Conservation (phyloP, 2,113 vertebrate species). For the Ceuthmochares aereus region DNA sequence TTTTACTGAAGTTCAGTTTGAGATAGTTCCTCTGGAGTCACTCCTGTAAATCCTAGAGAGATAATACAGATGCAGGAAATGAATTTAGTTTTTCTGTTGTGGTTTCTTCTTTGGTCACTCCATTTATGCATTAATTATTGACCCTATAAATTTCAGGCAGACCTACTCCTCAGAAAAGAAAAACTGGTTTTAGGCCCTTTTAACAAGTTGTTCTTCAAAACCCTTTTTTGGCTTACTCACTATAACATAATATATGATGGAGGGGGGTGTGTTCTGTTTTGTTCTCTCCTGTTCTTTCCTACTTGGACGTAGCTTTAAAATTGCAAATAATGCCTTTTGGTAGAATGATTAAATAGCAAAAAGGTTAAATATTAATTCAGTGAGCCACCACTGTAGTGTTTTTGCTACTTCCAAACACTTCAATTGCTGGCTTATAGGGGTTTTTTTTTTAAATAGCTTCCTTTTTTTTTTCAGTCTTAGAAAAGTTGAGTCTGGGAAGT, state of each 20-base stretch:
- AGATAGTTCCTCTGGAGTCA: not conserved
- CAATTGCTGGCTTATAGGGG: not conserved
- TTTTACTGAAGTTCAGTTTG: not conserved
- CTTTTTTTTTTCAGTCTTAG: not conserved
- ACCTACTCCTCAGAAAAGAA: not conserved
- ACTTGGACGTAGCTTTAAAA: not conserved
- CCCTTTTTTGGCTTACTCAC: not conserved
- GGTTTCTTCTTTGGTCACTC: not conserved
- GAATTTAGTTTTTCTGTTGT: not conserved
- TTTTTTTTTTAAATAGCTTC: not conserved
- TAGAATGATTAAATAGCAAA: not conserved
- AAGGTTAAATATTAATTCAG: not conserved
- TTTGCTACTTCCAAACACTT: not conserved
- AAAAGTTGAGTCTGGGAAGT: not conserved
- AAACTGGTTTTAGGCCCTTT: not conserved
- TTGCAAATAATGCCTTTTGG: not conserved
- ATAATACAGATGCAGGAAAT: not conserved
- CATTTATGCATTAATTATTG: not conserved
- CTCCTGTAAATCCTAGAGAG: not conserved
- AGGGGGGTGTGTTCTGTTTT: not conserved
- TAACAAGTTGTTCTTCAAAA: not conserved
- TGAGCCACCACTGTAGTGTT: not conserved
- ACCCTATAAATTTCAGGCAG: not conserved
- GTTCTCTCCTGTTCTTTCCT: not conserved
- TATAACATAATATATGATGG: not conserved